These are phyloP conservation scores for Phaetusa simplex DNA, from an alignment of 2,113 vertebrate genomes.

Conservation along the genomic window DNA sequence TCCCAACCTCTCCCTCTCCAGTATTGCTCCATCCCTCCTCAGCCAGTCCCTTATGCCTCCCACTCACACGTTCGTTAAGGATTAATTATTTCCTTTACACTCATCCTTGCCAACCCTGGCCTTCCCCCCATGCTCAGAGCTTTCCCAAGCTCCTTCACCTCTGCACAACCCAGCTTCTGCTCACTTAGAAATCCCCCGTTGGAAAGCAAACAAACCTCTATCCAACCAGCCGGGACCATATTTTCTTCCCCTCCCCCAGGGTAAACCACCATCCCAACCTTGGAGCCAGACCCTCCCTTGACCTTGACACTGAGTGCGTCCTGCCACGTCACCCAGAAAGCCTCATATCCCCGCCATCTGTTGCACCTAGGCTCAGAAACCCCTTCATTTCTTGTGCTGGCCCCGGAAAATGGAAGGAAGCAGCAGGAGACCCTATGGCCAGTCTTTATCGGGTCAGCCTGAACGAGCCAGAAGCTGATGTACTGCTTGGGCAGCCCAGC, in stretches of 20 bases:
- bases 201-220: neutral
- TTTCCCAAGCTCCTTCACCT: constrained; percentile 18
- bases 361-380: neutral
- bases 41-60: constrained; percentile 15
- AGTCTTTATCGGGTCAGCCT: neutral
- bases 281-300: neutral
- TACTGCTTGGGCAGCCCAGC: neutral
- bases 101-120: constrained; percentile 1
- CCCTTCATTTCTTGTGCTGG: neutral
- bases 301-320: rapidly evolving
- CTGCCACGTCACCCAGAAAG: neutral
- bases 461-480: neutral
- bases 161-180: neutral
- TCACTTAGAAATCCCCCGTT: neutral
- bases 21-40: constrained; percentile 37
- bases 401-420: neutral
- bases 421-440: neutral
- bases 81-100: constrained; percentile 56
- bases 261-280: neutral
- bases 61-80: neutral
- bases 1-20: constrained; percentile 8
- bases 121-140: neutral
- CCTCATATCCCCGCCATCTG: neutral
- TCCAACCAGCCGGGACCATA: neutral
- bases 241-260: neutral